These are phyloP conservation scores for Eolophus roseicapilla DNA, from an alignment of 2,113 vertebrate genomes.

Conservation along the genomic window DNA sequence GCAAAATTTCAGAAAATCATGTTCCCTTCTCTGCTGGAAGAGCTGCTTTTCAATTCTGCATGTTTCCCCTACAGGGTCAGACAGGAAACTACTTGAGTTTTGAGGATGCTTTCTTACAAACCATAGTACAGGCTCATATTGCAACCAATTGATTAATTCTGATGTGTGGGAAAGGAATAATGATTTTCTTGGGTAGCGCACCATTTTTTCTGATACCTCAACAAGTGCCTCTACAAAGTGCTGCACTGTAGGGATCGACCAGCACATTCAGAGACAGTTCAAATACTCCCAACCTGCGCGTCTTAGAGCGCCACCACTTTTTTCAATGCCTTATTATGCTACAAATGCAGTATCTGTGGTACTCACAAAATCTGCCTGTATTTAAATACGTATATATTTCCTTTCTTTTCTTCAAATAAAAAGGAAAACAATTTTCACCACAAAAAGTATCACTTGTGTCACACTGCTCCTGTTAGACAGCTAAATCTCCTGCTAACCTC, in stretches of 20 bases:
- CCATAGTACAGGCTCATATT: neutral
- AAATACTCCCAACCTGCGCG: neutral
- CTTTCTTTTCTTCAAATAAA: neutral
- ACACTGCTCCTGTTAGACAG: neutral
- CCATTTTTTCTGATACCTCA: neutral
- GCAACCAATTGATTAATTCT: neutral
- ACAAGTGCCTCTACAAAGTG: accelerated
- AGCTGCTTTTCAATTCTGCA: neutral
- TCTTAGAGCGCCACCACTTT: neutral
- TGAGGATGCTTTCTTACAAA: neutral
- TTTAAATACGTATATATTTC: neutral
- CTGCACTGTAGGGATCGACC: neutral
- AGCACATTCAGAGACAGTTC: neutral
- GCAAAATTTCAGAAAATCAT: neutral
- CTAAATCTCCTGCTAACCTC: neutral
- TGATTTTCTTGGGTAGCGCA: neutral
- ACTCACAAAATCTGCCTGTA: neutral
- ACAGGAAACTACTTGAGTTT: neutral
- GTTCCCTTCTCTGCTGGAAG: neutral
- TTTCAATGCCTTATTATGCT: neutral
- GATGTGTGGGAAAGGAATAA: accelerated
- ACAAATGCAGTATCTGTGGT: neutral
- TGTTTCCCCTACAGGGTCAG: neutral
- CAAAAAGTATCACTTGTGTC: neutral
- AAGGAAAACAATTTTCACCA: neutral